Base-by-base conservation (phyloP, 2,888 invertebrate genomes). In the Graphium colonna region DNA sequence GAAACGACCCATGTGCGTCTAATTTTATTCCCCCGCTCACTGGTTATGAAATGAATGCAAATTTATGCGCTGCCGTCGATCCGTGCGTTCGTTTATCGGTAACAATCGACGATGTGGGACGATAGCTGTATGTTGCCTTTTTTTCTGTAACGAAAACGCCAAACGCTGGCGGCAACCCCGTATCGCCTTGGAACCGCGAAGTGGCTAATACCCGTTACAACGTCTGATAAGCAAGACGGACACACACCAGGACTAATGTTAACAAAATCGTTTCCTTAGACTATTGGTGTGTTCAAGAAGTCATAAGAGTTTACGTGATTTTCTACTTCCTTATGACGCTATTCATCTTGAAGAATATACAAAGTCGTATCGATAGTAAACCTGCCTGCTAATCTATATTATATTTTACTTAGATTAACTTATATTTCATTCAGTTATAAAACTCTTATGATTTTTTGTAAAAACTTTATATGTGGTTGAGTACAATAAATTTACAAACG, bases 41-140 rank as follows among this genome's bases (percentile, higher is more conserved):
- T 86, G 89, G 83, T 82, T 86, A 88, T 89, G 89, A 90, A 90
- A 90, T 88, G 58, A 75, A 90, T 90, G 90, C 79, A 83, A 90
- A 90, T 90, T 62, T 86, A 86, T 87, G 80, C 86, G 77, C 64
- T 61, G 68, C 70, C 68, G 66, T 64, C 68, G 72, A 73, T 71
- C 73, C 71, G 71, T 67, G 68, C 61, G 69, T 62, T 57, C 55
- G 55, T 43, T 67, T 70, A 71, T 72, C 72, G 65, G 65, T 58
- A 61, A 59, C 62, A 65, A 69, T 69, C 68, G 69, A 68, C 68
- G 69, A 64, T 68, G 67, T 67, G 67, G 66, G 67, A 58, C 68
- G 68, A 68, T 69, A 63, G 59, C 43, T 13, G 36, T 7, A 12
- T 2, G 31, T 31, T 7, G 49, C 51, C 57, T 60, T 64, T 69